Evolutionary conservation across 2,797 vertebrate species (phyloP).

Genomic region (Microcaecilia unicolor): DNA sequence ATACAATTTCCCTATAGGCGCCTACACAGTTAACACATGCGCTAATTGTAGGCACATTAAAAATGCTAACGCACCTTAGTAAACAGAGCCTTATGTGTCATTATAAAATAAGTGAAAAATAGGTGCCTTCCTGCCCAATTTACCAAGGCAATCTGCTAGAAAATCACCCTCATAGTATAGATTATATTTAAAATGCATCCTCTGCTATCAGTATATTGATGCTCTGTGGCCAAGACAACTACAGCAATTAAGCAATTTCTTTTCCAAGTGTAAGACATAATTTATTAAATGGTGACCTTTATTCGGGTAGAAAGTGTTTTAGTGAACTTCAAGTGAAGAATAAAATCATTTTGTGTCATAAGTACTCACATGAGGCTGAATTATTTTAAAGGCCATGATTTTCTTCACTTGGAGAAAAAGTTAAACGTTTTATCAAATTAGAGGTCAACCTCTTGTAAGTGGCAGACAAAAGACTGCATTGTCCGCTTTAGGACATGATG

Average conservation of each 20-base stretch:
- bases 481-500: no score
- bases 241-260: slow-evolving; percentile 33
- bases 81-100: no score
- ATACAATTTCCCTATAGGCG: no score
- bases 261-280: slow-evolving; percentile 22
- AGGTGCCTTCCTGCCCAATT: no score
- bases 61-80: no score
- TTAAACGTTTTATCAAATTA: slow-evolving; percentile 35
- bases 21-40: no score
- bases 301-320: slow-evolving; percentile 32
- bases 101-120: no score
- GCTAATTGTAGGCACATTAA: no score
- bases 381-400: slow-evolving; percentile 19
- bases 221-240: slow-evolving; percentile 25
- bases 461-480: slow-evolving; percentile 29
- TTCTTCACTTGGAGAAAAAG: background rate
- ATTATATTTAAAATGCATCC: no score
- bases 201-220: background rate
- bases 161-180: no score
- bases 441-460: slow-evolving; percentile 20
- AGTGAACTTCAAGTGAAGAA: slow-evolving; percentile 43
- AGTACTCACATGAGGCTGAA: slow-evolving; percentile 25
- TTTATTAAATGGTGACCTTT: slow-evolving; percentile 51
- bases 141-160: no score
- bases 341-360: slow-evolving; percentile 21